Percentiles rank a stretch among this genome's conserved stretches.
Evolutionary conservation across 2,113 vertebrate species (phyloP).

Genomic region (Apodemus sylvaticus): DNA sequence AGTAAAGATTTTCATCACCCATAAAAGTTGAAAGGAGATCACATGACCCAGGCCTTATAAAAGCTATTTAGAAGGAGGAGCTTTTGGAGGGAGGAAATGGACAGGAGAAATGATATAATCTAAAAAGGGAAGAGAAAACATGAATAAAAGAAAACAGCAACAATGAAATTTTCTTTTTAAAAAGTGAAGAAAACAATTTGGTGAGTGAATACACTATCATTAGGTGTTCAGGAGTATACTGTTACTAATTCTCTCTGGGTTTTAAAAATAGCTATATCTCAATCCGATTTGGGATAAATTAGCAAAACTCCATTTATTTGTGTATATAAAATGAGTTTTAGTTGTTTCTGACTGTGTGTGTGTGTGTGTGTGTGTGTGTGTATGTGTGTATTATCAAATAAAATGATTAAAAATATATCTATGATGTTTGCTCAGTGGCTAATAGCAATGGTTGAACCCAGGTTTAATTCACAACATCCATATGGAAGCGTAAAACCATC

Average conservation of each 20-base stretch:
- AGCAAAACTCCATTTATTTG: conserved; percentile 41
- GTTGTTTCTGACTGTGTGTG: not conserved
- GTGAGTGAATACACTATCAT: not conserved
- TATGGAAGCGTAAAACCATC: not conserved
- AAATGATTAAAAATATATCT: not conserved
- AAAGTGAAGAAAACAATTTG: conserved; percentile 2
- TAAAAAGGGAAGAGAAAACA: not conserved
- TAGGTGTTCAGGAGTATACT: not conserved
- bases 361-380: not conserved
- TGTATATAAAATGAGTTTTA: not conserved
- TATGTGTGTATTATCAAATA: not conserved
- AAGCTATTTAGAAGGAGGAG: not conserved
- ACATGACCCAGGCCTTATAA: not conserved
- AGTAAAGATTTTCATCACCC: not conserved
- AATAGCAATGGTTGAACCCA: not conserved
- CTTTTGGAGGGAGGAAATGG: not conserved
- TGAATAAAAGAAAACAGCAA: not conserved
- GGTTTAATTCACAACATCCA: not conserved
- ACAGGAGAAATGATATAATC: not conserved
- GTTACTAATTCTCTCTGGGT: conserved; percentile 48
- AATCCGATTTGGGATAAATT: not conserved
- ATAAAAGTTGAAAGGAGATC: not conserved
- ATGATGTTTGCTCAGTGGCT: not conserved
- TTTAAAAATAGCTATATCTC: conserved; percentile 28
- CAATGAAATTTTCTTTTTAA: not conserved